Conservation (phyloP, 2,888 invertebrate species). For the Clistopyga incitator region DNA sequence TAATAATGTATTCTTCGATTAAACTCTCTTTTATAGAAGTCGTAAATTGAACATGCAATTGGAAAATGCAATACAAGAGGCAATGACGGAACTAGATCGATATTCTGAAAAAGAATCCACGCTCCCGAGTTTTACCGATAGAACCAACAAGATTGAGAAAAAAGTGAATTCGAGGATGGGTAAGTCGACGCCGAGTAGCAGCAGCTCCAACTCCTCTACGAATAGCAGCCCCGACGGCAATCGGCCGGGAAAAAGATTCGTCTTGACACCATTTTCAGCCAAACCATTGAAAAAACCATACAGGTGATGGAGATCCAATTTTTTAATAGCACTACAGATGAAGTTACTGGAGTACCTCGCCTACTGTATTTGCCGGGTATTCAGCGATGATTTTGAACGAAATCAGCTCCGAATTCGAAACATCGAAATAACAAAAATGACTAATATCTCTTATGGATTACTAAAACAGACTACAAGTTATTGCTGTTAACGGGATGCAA, state of each 20-base stretch:
- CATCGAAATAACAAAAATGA: slow-evolving; percentile 20
- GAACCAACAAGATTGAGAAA: slow-evolving; percentile 52
- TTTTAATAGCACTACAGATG: not conserved
- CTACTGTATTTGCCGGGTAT: not conserved
- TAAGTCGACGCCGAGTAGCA: slow-evolving; percentile 51
- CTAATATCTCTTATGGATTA: slow-evolving; percentile 14
- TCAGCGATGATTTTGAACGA: not conserved
- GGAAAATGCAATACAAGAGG: slow-evolving; percentile 96
- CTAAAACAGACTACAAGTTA: not conserved
- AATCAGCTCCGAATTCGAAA: slow-evolving; percentile 20
- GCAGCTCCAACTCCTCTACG: slow-evolving; percentile 59
- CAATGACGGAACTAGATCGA: slow-evolving; percentile 93
- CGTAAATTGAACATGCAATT: slow-evolving; percentile 96
- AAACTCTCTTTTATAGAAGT: slow-evolving; percentile 88
- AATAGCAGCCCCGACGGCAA: slow-evolving; percentile 63
- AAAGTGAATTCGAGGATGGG: slow-evolving; percentile 44
- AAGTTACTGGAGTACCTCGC: not conserved
- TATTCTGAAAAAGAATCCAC: slow-evolving; percentile 71
- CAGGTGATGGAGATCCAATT: slow-evolving; percentile 43
- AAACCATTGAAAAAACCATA: slow-evolving; percentile 56
- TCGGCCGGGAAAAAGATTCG: slow-evolving; percentile 73
- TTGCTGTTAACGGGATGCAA: slow-evolving; percentile 21
- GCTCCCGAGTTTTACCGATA: slow-evolving; percentile 41
- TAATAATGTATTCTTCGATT: slow-evolving; percentile 27
- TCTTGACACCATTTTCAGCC: slow-evolving; percentile 59